phyloP scores from a whole-genome alignment of 2,888 invertebrate species.

The Nomada fucata region DNA sequence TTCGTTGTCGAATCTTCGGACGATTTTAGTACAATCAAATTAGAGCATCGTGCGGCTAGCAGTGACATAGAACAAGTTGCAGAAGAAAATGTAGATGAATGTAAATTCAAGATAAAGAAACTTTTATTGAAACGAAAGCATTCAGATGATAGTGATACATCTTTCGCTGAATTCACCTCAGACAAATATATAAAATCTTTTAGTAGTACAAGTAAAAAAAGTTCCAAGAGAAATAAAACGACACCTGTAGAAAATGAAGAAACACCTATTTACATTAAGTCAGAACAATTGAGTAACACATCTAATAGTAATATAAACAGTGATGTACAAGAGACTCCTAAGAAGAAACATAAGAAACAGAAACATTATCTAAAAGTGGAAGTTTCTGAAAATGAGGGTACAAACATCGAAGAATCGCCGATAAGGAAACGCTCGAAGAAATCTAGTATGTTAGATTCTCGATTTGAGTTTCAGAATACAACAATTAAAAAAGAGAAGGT shows the following conservation, averaged over 20 bases:
- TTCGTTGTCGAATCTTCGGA: neutral
- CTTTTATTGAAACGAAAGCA: constrained; percentile 12
- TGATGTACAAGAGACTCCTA: constrained; percentile 16
- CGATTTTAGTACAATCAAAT: constrained; percentile 3
- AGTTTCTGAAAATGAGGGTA: constrained; percentile 1
- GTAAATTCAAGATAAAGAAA: neutral
- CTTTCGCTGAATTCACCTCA: constrained; percentile 2
- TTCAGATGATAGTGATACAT: constrained; percentile 13
- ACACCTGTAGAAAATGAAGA: neutral
- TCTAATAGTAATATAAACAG: neutral
- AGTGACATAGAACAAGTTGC: constrained; percentile 1
- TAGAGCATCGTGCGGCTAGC: neutral
- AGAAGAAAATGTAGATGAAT: neutral
- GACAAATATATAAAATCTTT: constrained; percentile 15
- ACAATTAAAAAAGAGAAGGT: constrained; percentile 39
- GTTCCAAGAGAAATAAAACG: constrained; percentile 14
- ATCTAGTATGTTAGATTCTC: constrained; percentile 8
- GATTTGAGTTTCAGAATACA: neutral
- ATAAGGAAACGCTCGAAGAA: constrained; percentile 10
- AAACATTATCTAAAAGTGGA: neutral
- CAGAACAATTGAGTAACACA: constrained; percentile 3
- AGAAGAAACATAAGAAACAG: constrained; percentile 30
- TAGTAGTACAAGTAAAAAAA: constrained; percentile 26
- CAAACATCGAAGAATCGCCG: neutral
- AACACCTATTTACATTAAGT: constrained; percentile 23